phyloP scores from a whole-genome alignment of 2,888 invertebrate genomes.

The Ligdia adustata region DNA sequence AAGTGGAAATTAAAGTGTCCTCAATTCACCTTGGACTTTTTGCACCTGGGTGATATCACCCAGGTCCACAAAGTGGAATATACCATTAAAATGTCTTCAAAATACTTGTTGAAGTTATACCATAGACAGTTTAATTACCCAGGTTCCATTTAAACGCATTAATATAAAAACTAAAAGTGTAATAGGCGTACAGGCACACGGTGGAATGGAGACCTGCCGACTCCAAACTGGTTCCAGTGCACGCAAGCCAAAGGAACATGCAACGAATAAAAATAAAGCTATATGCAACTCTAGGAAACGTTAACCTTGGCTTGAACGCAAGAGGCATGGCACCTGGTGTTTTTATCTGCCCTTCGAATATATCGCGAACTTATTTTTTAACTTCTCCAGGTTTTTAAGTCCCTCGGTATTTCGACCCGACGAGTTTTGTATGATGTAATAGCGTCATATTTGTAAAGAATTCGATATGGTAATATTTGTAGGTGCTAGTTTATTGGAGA shows the following conservation, averaged over 20 bases:
- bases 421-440: slow-evolving; percentile 57
- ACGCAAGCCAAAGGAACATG: slow-evolving; percentile 80
- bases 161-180: slow-evolving; percentile 63
- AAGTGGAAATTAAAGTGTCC: no score
- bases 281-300: slow-evolving; percentile 83
- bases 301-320: slow-evolving; percentile 81
- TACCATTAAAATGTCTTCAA: slow-evolving; percentile 41
- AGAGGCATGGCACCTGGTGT: slow-evolving; percentile 80
- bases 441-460: slow-evolving; percentile 43
- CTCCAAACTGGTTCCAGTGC: slow-evolving; percentile 76
- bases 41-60: no score
- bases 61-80: no score
- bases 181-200: slow-evolving; percentile 68
- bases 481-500: slow-evolving; percentile 43
- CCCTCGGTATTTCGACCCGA: slow-evolving; percentile 34
- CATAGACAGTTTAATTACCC: slow-evolving; percentile 46
- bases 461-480: slow-evolving; percentile 48
- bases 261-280: slow-evolving; percentile 81
- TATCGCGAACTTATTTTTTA: slow-evolving; percentile 74
- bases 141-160: slow-evolving; percentile 50
- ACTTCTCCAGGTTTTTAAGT: slow-evolving; percentile 58
- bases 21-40: no score
- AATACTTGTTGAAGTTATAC: slow-evolving; percentile 42
- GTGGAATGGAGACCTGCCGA: slow-evolving; percentile 66
- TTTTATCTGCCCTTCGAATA: slow-evolving; percentile 78